Evolutionary conservation across 1,140 invertebrate genomes (phyloP), one percentile per base, ranked within the genome.

Genomic region (Macrotrachela quadricornifera): DNA sequence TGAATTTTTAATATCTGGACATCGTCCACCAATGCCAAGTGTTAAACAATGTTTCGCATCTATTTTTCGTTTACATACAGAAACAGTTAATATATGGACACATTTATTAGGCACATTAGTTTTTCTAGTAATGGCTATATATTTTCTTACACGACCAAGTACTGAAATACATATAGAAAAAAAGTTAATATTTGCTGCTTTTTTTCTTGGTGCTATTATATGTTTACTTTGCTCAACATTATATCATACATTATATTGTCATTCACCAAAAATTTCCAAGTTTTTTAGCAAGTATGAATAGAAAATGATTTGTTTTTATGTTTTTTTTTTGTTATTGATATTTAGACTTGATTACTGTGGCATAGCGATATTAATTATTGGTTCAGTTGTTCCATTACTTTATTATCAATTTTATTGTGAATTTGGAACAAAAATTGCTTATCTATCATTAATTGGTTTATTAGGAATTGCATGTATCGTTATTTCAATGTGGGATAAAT

Each of bases 321-420:
- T 54, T 8, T 16, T 12, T 6, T 1, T 21, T 36, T 21, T 44
- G 44, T 30, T 43, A 52, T 30, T 2, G 8, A 30, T 60, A 46
- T 73, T 41, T 63, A 83, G 81, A 65, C 71, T 99, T 61, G 92
- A 97, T 71, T 97, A 99, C 66, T 95, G 90, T 74, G 92, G 92
- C 41, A 99, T 99, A 63, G 85, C 90, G 11, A 72, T 97, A 61
- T 76, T 97, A 36, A 97, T 95, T 54, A 91, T 95, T 78, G 91
- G 91, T 21, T 95, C 90, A 55, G 96, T 97, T 75, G 87, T 99
- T 62, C 92, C 92, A 43, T 97, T 91, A 90, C 75, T 99, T 10
- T 96, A 99, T 69, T 99, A 97, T 70, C 88, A 88, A 60, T 99
- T 97, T 71, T 97, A 99, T 71, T 97, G 92, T 72, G 65, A 72